Conservation (phyloP, 53 echinoderm and acorn worm species). For the Hippasteria phrygiana region DNA sequence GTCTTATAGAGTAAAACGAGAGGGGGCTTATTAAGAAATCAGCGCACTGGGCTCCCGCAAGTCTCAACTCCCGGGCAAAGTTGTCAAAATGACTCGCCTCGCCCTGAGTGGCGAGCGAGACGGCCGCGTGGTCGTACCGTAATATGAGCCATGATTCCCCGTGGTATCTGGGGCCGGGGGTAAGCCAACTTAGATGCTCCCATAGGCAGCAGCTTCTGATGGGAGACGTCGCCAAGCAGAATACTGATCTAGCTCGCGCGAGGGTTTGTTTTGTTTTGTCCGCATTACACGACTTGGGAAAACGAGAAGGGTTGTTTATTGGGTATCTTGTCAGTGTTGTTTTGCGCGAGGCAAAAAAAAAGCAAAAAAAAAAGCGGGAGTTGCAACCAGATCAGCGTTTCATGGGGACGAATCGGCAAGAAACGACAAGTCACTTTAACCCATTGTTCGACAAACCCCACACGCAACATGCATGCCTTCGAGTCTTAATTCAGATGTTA, state of each 20-base stretch:
- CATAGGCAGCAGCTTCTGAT: conserved; percentile 4
- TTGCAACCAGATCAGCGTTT: no score
- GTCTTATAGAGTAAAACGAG: not conserved
- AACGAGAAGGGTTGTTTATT: not conserved
- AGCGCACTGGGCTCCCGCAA: not conserved
- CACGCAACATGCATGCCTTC: no score
- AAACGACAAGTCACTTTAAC: no score
- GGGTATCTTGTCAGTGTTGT: not conserved
- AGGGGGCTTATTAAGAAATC: conserved; percentile 30
- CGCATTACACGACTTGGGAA: not conserved
- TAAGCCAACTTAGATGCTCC: no score
- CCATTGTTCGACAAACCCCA: no score
- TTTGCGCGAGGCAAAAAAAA: not conserved
- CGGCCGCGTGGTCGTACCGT: not conserved
- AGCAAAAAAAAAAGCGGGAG: no score
- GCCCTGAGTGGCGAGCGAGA: no score
- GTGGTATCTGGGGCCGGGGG: no score
- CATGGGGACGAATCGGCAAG: no score
- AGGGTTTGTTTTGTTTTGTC: not conserved
- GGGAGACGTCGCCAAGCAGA: not conserved
- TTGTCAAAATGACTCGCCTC: not conserved
- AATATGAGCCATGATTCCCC: no score
- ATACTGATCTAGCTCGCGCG: conserved; percentile 23
- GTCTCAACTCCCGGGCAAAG: not conserved
- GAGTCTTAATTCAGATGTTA: no score